Conservation (phyloP, 1,140 invertebrate genomes). For the Pristionchus pacificus region DNA sequence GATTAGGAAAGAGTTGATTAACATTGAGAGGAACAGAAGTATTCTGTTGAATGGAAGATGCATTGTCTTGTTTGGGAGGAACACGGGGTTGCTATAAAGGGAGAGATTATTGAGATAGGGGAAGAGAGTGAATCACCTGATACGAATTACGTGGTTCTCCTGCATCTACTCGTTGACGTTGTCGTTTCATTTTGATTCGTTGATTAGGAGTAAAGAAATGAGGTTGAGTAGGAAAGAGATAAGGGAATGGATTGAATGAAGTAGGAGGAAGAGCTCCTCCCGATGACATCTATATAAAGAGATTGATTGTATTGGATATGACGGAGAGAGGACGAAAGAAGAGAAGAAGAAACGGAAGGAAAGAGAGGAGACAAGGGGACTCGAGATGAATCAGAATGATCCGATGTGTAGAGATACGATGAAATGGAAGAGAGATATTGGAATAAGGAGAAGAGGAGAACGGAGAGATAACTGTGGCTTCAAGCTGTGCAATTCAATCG, state of each 20-base stretch:
- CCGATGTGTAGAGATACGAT: background rate
- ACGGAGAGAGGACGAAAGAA: background rate
- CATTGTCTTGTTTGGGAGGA: background rate
- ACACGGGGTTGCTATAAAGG: background rate
- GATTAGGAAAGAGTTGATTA: background rate
- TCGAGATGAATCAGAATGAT: background rate
- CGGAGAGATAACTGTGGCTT: background rate
- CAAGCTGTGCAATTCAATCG: background rate
- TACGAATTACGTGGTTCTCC: conserved; percentile 86
- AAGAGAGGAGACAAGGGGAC: background rate
- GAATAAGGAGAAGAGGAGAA: background rate
- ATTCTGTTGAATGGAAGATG: background rate
- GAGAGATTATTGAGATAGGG: background rate
- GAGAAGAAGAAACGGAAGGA: background rate
- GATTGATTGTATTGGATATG: background rate
- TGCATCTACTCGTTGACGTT: conserved; percentile 84
- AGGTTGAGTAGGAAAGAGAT: background rate
- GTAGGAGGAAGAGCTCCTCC: conserved; percentile 28
- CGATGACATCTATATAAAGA: conserved; percentile 26
- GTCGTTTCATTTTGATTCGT: conserved; percentile 34
- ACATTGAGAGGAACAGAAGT: background rate
- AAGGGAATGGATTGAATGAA: conserved; percentile 15
- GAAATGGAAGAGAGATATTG: background rate
- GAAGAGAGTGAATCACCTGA: conserved; percentile 41
- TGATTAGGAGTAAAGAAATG: conserved; percentile 13